These are phyloP conservation scores for Ganaspis brasiliensis DNA, from an alignment of 2,888 invertebrate species.

Conservation along the genomic window DNA sequence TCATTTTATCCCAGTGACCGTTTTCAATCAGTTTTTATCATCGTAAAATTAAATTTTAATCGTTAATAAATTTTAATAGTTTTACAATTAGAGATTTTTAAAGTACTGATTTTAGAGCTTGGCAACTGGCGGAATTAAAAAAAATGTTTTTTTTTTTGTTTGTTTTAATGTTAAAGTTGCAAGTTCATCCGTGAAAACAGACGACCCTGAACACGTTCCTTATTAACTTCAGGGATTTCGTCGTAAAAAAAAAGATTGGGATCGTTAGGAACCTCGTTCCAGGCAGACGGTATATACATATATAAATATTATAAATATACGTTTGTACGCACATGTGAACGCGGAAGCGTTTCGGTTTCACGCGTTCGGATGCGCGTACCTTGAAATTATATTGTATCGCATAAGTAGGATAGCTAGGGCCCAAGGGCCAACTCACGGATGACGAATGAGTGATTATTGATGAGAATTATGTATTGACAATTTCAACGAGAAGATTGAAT, in stretches of 20 bases:
- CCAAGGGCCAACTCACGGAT: constrained; percentile 70
- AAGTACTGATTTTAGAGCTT: too few species aligned
- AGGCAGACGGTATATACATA: constrained; percentile 65
- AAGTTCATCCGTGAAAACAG: constrained; percentile 37
- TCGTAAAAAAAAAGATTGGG: constrained; percentile 56
- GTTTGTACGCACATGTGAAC: constrained; percentile 48
- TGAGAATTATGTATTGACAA: constrained; percentile 59
- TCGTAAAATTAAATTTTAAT: too few species aligned
- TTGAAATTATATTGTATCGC: constrained; percentile 70
- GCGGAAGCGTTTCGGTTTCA: constrained; percentile 1
- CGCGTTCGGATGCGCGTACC: constrained; percentile 46
- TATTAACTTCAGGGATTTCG: constrained; percentile 57
- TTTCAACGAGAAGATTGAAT: constrained; percentile 58
- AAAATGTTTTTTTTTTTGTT: not conserved
- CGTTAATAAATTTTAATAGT: too few species aligned
- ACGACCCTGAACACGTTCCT: constrained; percentile 52
- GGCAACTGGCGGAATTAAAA: too few species aligned
- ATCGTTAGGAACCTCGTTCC: constrained; percentile 66
- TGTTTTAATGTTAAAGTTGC: not conserved
- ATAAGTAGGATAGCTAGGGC: constrained; percentile 77
- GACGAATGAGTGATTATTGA: constrained; percentile 66
- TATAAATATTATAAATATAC: constrained; percentile 68
- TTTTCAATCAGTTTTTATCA: not conserved
- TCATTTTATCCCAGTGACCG: constrained; percentile 1
- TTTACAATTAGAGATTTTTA: too few species aligned